These are phyloP conservation scores for Myzus persicae DNA, from an alignment of 1,140 invertebrate genomes.

Conservation along the genomic window DNA sequence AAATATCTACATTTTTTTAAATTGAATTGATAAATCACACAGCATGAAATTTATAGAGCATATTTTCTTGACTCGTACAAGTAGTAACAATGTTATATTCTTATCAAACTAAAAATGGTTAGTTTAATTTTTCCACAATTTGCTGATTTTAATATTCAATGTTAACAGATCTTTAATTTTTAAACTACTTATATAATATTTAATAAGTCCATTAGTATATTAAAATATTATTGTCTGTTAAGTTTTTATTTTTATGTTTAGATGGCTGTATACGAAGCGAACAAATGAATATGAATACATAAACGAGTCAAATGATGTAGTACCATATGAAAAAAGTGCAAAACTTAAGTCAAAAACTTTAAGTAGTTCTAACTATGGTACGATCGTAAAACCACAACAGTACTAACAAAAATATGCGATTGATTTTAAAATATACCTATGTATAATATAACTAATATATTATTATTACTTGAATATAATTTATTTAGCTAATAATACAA, in stretches of 20 bases:
- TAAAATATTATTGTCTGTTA: not conserved
- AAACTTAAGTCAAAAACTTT: not conserved
- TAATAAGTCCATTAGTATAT: not conserved
- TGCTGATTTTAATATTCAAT: not conserved
- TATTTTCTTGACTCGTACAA: not conserved
- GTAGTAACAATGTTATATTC: not conserved
- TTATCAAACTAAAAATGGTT: not conserved
- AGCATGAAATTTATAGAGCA: not conserved
- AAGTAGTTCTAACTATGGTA: not conserved
- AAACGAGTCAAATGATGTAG: not conserved
- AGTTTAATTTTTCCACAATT: not conserved
- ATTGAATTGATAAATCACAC: not conserved
- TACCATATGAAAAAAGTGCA: not conserved
- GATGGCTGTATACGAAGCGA: not conserved
- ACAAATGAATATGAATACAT: not conserved
- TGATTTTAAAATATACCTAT: not conserved
- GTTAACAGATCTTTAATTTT: not conserved
- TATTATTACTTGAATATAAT: too few relatives aligned
- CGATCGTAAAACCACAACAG: not conserved
- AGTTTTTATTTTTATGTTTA: not conserved
- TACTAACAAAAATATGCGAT: not conserved
- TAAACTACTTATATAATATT: not conserved
- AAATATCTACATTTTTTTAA: not conserved
- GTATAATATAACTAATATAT: too few relatives aligned
- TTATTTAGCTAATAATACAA: too few relatives aligned